Conservation (phyloP, 2,113 vertebrate species). For the Calcarius ornatus region DNA sequence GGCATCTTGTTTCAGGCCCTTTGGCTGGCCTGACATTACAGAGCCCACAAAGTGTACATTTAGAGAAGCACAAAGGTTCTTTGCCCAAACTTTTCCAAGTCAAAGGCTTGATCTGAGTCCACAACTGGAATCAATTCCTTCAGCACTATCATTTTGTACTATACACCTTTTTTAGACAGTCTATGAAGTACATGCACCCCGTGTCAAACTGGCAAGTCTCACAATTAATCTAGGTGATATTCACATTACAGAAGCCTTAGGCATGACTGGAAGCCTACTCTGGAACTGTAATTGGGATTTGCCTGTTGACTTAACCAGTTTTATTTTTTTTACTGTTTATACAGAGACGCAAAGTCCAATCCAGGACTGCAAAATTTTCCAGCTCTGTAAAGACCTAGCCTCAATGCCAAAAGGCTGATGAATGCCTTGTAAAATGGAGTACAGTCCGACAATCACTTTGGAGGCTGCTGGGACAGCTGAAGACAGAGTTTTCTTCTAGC, state of each 20-base stretch:
- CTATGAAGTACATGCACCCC: background rate
- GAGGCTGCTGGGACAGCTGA: background rate
- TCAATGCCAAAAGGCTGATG: background rate
- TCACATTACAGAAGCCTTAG: background rate
- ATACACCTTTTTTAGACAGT: background rate
- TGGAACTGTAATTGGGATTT: background rate
- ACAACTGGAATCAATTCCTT: background rate
- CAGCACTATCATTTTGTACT: background rate
- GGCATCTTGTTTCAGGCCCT: background rate
- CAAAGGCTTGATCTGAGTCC: background rate
- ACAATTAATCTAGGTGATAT: background rate
- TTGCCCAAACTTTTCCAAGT: background rate
- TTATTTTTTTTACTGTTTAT: background rate
- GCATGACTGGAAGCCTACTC: background rate
- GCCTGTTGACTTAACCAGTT: background rate
- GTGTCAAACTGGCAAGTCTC: background rate
- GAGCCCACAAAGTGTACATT: rapidly evolving
- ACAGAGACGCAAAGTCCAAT: background rate
- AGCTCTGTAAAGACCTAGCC: background rate
- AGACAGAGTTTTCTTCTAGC: background rate
- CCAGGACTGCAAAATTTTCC: background rate
- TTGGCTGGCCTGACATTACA: background rate
- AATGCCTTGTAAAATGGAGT: background rate
- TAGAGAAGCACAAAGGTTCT: background rate
- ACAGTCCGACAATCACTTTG: background rate